Conservation (phyloP, 2,113 vertebrate genomes). For the Microcebus tavaratra region DNA sequence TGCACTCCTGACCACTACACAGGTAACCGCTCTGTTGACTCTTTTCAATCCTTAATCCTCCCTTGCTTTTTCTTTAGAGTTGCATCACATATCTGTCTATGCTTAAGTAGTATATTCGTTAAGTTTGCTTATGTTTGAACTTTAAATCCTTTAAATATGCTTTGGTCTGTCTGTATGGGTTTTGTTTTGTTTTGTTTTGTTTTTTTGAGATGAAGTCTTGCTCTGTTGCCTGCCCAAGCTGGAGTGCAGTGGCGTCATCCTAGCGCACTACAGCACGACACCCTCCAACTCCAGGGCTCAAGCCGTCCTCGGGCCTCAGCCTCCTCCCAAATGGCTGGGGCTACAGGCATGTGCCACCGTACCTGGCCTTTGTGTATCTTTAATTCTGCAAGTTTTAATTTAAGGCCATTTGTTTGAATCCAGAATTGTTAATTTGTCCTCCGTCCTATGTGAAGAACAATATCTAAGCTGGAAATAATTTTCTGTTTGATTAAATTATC, state of each 20-base stretch:
- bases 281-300: no score
- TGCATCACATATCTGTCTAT: neutral
- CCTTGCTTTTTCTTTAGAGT: neutral
- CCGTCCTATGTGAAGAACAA: neutral
- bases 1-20: neutral
- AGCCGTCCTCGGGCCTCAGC: no score
- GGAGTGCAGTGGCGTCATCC: no score
- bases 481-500: neutral
- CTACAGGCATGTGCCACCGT: no score
- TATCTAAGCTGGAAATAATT: neutral
- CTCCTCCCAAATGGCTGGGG: no score
- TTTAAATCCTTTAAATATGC: neutral
- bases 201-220: neutral
- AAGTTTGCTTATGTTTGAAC: neutral
- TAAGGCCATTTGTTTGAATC: neutral
- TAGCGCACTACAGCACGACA: no score
- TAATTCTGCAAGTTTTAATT: neutral
- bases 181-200: neutral
- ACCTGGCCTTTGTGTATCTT: neutral
- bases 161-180: neutral
- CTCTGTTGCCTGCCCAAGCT: neutral
- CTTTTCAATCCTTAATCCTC: neutral
- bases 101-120: neutral
- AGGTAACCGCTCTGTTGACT: neutral
- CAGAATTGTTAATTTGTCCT: neutral